Conservation (phyloP, 2,113 vertebrate genomes). For the Columba janthina region DNA sequence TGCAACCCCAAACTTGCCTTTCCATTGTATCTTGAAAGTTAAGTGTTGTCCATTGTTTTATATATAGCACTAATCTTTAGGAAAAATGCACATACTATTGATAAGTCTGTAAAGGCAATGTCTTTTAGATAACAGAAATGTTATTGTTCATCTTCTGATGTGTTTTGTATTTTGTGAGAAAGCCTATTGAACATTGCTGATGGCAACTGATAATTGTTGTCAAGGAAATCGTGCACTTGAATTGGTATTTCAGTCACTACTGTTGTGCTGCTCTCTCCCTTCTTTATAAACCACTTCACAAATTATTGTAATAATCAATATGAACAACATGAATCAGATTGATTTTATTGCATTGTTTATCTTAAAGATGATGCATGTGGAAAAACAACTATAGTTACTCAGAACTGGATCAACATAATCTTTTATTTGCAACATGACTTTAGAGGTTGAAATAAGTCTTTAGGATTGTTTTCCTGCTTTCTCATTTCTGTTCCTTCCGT, state of each 20-base stretch:
- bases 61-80: background rate
- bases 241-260: background rate
- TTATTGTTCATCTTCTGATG: background rate
- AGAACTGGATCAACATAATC: background rate
- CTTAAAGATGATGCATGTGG: background rate
- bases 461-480: background rate
- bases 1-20: background rate
- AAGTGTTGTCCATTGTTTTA: background rate
- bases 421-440: background rate
- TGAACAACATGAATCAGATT: background rate
- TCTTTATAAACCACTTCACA: background rate
- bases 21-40: background rate
- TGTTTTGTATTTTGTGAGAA: background rate
- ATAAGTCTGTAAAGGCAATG: background rate
- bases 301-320: background rate
- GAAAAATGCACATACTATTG: background rate
- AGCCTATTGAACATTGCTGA: background rate
- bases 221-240: background rate
- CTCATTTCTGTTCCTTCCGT: background rate
- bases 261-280: background rate
- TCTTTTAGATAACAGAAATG: background rate
- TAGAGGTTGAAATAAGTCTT: background rate
- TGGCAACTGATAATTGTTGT: background rate
- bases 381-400: background rate
- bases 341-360: background rate